phyloP scores from a whole-genome alignment of 1,140 invertebrate species.

The Drosophila orena region DNA sequence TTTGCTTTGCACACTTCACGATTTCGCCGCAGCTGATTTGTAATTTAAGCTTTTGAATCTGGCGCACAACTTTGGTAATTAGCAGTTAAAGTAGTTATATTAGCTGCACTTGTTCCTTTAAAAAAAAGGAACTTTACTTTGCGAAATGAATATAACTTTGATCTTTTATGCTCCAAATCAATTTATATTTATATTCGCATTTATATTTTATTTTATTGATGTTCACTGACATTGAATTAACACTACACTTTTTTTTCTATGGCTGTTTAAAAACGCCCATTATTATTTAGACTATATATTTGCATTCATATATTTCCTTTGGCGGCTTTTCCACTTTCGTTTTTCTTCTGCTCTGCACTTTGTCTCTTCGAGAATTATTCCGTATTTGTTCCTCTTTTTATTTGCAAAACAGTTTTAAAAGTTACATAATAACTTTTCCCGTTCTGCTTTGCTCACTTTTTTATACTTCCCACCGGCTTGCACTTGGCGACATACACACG shows the following conservation, averaged over 20 bases:
- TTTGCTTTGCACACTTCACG: constrained; percentile 4
- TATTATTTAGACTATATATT: neutral
- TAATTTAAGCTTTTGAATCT: constrained; percentile 5
- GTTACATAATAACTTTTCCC: constrained; percentile 57
- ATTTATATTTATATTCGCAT: too few relatives aligned
- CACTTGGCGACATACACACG: constrained; percentile 3
- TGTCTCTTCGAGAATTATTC: constrained; percentile 18
- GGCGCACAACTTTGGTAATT: constrained; percentile 29
- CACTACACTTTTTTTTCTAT: neutral
- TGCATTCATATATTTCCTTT: neutral
- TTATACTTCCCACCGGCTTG: constrained; percentile 35
- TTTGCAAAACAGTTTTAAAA: constrained; percentile 15
- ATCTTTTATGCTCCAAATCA: neutral
- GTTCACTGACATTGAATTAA: constrained; percentile 2
- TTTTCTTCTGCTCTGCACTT: neutral
- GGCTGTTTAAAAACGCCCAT: constrained; percentile 5
- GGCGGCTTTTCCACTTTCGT: neutral
- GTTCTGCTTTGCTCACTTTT: constrained; percentile 41
- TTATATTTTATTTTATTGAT: too few relatives aligned
- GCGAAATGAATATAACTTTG: neutral
- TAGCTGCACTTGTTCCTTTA: neutral
- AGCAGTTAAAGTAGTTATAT: constrained; percentile 1
- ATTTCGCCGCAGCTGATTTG: constrained; percentile 39
- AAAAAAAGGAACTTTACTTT: neutral
- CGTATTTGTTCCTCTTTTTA: constrained; percentile 23